phyloP scores from a whole-genome alignment of 2,113 vertebrate species.

The Lagopus muta region DNA sequence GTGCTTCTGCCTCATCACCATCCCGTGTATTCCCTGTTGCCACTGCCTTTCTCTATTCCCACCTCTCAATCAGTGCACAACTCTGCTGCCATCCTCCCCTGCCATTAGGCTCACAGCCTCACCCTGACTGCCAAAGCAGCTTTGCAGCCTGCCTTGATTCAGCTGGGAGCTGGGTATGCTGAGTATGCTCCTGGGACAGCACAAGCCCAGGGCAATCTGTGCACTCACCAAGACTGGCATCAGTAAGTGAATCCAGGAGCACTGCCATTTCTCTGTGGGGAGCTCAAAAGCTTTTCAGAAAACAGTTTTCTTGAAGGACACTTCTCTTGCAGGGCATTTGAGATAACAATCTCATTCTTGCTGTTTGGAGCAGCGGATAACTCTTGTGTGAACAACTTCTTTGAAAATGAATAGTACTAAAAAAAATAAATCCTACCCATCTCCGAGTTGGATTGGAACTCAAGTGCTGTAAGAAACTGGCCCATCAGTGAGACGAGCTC shows the following conservation, averaged over 20 bases:
- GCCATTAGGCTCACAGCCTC: too few species aligned
- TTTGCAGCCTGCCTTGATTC: neutral
- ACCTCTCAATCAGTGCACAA: too few species aligned
- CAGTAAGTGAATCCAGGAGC: neutral
- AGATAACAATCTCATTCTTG: neutral
- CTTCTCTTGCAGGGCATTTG: neutral
- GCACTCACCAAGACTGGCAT: neutral
- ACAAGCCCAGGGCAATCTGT: neutral
- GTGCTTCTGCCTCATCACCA: neutral
- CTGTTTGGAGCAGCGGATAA: neutral
- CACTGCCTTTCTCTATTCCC: neutral
- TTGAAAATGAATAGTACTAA: neutral
- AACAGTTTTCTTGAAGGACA: neutral
- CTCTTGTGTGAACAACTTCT: neutral
- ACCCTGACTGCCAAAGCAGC: neutral
- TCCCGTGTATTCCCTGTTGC: neutral
- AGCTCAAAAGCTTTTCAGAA: neutral
- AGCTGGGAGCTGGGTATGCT: neutral
- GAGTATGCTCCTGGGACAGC: neutral
- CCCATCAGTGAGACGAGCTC: neutral
- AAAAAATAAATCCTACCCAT: neutral
- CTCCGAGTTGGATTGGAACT: neutral
- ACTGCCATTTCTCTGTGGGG: neutral
- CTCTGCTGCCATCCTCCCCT: neutral
- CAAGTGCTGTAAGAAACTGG: neutral